Evolutionary conservation across 2,888 invertebrate genomes (phyloP), one percentile per base, ranked within the genome.

Genomic region (Andrena minutula): DNA sequence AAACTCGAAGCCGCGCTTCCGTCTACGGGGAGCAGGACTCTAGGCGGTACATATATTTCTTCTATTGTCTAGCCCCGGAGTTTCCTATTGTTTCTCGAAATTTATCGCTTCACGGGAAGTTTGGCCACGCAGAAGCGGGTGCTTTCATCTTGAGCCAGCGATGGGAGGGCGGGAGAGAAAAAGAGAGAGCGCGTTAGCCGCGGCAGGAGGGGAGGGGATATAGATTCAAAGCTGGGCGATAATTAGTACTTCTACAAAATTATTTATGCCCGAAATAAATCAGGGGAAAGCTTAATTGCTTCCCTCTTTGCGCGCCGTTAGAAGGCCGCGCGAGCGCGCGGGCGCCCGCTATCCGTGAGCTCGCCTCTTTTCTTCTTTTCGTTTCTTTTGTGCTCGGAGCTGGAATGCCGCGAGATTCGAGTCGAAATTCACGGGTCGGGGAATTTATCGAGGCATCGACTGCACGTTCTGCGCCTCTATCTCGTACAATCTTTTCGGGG

Each of bases 91-190:
- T 93, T 93, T 93, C 92, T 90, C 84, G 87, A 92, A 89, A 93
- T 93, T 93, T 93, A 93, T 93, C 92, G 92, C 91, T 93, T 92
- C 93, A 93, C 91, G 93, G 93, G 89, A 92, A 93, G 92, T 93
- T 93, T 92, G 91, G 92, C 88, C 88, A 89, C 88, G 88, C 88
- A 83, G 86, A 88, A 88, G 90, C 90, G 91, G 90, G 89, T 87
- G 91, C 92, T 93, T 93, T 93, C 92, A 93, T 93, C 93, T 92
- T 89, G 84, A 79, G 82, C 73, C 72, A 77, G 65, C 85, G 82
- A 75, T 60, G 56, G 68, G 60, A 56, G 32, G 56, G 60, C 41
- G 58, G 65, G 53, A 41, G 53, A 49, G 66, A 56, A 60, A 51
- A 70, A 32, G n/a, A 23, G 26, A 32, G 53, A 56, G 65, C 58